Conservation (phyloP, 2,797 vertebrate genomes). For the Hyperoplus immaculatus region DNA sequence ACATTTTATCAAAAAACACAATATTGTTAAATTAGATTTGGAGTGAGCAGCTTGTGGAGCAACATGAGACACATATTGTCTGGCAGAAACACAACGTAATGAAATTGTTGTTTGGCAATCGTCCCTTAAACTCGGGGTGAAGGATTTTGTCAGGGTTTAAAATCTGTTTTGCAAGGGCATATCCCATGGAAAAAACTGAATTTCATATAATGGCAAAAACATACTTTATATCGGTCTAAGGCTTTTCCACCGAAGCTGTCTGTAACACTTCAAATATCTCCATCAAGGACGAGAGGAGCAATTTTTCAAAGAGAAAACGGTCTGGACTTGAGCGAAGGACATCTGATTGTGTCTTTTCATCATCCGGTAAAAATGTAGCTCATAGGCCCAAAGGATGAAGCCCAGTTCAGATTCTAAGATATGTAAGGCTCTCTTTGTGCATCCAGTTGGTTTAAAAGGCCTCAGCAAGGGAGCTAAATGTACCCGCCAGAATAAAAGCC, state of each 20-base stretch:
- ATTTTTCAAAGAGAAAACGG: slow-evolving; percentile 9
- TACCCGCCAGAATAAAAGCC: slow-evolving; percentile 42
- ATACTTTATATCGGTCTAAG: neutral
- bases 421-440: neutral
- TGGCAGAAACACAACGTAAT: neutral
- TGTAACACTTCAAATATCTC: neutral
- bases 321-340: slow-evolving; percentile 20
- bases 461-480: slow-evolving; percentile 14
- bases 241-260: slow-evolving; percentile 10
- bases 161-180: neutral
- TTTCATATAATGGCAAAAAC: neutral
- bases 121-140: neutral
- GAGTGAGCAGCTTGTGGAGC: neutral
- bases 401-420: slow-evolving; percentile 21
- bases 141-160: neutral
- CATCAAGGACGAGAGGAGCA: slow-evolving; percentile 30
- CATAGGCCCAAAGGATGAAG: slow-evolving; percentile 31
- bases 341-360: slow-evolving; percentile 9
- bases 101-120: neutral
- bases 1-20: neutral
- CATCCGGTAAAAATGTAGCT: neutral
- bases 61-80: neutral
- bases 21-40: neutral
- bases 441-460: neutral
- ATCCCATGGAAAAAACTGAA: neutral